A percentile compares a stretch with the other conserved stretches of the same genome.
Evolutionary conservation across 2,797 vertebrate genomes (phyloP).

Genomic region (Cyprinella venusta): DNA sequence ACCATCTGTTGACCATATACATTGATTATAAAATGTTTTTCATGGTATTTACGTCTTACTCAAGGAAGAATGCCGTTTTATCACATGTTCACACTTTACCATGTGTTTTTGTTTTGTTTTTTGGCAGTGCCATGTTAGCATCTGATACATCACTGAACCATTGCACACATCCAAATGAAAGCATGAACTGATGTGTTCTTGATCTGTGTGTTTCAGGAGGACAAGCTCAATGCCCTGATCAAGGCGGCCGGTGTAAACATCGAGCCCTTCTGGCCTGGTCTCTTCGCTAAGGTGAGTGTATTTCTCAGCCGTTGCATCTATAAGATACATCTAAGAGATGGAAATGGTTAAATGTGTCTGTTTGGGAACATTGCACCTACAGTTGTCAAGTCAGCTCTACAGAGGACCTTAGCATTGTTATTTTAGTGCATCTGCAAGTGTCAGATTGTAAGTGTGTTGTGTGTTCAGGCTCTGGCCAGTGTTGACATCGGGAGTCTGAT

Average conservation of each 20-base stretch:
- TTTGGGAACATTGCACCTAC: neutral
- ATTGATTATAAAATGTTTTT: too few species aligned
- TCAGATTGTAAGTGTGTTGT: neutral
- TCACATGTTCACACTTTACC: neutral
- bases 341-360: neutral
- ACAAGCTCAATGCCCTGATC: slow-evolving; percentile 96
- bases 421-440: rapidly evolving
- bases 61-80: neutral
- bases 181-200: neutral
- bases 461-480: slow-evolving; percentile 85
- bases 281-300: slow-evolving; percentile 91
- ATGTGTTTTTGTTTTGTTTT: neutral
- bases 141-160: neutral
- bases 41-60: neutral
- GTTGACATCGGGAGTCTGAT: slow-evolving; percentile 94
- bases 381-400: neutral
- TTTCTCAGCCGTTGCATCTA: neutral
- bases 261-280: slow-evolving; percentile 96
- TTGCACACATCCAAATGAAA: neutral
- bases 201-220: slow-evolving; percentile 79
- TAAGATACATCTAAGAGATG: neutral
- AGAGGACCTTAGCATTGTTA: neutral
- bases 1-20: neutral
- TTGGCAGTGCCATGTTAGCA: neutral
- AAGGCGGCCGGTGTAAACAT: slow-evolving; percentile 93